phyloP scores from a whole-genome alignment of 1,140 invertebrate species.

The Dryas iulia region DNA sequence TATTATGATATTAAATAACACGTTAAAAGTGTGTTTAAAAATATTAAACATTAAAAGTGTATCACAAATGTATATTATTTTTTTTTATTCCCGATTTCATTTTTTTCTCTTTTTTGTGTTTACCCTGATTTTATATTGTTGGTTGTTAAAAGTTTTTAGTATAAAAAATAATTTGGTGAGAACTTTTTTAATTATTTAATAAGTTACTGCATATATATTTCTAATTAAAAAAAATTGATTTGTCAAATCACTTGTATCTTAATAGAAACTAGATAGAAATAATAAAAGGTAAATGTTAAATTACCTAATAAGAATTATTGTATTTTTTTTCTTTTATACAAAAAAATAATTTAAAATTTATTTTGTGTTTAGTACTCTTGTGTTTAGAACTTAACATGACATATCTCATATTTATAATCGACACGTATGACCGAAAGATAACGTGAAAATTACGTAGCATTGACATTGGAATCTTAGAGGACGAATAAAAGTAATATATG shows the following conservation, averaged over 20 bases:
- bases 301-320: too few relatives aligned
- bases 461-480: conserved; percentile 6
- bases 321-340: too few relatives aligned
- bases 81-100: conserved; percentile 43
- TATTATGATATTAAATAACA: conserved; percentile 82
- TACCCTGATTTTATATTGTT: background rate
- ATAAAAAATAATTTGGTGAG: too few relatives aligned
- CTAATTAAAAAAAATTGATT: too few relatives aligned
- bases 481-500: background rate
- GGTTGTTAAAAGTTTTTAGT: background rate
- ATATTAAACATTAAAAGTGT: conserved; percentile 84
- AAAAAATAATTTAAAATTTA: too few relatives aligned
- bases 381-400: background rate
- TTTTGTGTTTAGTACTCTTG: background rate
- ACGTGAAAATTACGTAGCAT: background rate
- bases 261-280: too few relatives aligned
- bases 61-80: conserved; percentile 81
- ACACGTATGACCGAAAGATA: conserved; percentile 14
- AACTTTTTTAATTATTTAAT: too few relatives aligned
- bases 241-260: too few relatives aligned
- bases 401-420: background rate
- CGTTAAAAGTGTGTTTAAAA: conserved; percentile 82
- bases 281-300: too few relatives aligned
- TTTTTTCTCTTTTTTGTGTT: conserved; percentile 7
- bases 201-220: too few relatives aligned